Percentiles rank a stretch among this genome's conserved stretches.
phyloP scores from a whole-genome alignment of 2,113 vertebrate species.

The Atractosteus spatula region DNA sequence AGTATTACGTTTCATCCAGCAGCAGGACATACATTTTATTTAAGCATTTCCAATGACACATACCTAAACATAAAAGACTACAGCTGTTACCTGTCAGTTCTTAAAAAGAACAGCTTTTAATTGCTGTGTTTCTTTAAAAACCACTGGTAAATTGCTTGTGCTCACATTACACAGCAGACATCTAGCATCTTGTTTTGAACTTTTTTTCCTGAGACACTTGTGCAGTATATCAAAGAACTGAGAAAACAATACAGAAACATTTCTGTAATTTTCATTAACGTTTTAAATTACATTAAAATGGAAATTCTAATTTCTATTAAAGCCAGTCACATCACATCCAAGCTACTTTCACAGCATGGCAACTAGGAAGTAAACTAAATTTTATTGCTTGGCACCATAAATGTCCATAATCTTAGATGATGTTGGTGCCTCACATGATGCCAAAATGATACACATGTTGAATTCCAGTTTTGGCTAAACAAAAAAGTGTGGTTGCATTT shows the following conservation, averaged over 20 bases:
- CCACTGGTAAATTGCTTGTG: background rate
- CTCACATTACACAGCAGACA: background rate
- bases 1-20: conserved; percentile 3
- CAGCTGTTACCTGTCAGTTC: conserved; percentile 19
- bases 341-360: background rate
- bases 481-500: no score
- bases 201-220: no score
- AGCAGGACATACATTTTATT: conserved; percentile 10
- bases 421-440: no score
- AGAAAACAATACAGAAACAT: background rate
- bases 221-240: background rate
- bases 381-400: background rate
- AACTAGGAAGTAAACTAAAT: background rate
- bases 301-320: background rate
- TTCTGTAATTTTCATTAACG: background rate
- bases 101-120: background rate
- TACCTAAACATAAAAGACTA: conserved; percentile 7
- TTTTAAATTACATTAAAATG: no score
- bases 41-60: conserved; percentile 5
- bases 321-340: background rate
- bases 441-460: no score
- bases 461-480: no score
- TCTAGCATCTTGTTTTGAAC: background rate
- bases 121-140: background rate
- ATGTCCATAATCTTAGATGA: background rate